Percentiles rank a stretch among this genome's conserved stretches.
phyloP scores from a whole-genome alignment of 2,113 vertebrate species.

The Zosterops borbonicus region DNA sequence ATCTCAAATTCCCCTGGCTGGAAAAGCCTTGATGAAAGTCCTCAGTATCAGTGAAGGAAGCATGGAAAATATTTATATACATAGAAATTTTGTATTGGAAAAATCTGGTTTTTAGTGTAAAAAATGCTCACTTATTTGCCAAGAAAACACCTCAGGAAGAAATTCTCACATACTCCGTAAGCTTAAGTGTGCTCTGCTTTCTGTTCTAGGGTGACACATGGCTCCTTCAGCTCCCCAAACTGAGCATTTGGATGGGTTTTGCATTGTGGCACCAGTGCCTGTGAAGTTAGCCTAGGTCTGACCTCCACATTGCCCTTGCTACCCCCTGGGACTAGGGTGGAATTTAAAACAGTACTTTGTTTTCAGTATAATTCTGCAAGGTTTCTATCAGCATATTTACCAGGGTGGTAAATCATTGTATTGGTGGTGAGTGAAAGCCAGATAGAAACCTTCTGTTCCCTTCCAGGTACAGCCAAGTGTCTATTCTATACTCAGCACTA shows the following conservation, averaged over 20 bases:
- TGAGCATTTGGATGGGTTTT: background rate
- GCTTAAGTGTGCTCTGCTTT: background rate
- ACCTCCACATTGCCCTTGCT: background rate
- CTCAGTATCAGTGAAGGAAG: background rate
- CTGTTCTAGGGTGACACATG: background rate
- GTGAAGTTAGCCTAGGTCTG: background rate
- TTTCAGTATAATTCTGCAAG: background rate
- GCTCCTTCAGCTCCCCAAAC: background rate
- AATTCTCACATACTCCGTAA: background rate
- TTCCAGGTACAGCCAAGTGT: background rate
- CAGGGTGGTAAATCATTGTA: background rate
- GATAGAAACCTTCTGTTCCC: background rate
- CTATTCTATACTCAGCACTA: background rate
- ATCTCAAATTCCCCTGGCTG: background rate
- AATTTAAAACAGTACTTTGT: background rate
- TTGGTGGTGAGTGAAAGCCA: background rate
- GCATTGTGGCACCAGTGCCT: background rate
- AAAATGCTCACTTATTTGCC: background rate
- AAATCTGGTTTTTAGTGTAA: background rate
- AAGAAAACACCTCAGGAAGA: background rate
- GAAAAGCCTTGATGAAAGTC: background rate
- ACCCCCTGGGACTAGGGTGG: background rate
- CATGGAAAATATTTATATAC: fast-evolving
- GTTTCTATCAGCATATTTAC: background rate
- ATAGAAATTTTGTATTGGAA: background rate